Conservation (phyloP, 2,113 vertebrate species). For the Pandion haliaetus region DNA sequence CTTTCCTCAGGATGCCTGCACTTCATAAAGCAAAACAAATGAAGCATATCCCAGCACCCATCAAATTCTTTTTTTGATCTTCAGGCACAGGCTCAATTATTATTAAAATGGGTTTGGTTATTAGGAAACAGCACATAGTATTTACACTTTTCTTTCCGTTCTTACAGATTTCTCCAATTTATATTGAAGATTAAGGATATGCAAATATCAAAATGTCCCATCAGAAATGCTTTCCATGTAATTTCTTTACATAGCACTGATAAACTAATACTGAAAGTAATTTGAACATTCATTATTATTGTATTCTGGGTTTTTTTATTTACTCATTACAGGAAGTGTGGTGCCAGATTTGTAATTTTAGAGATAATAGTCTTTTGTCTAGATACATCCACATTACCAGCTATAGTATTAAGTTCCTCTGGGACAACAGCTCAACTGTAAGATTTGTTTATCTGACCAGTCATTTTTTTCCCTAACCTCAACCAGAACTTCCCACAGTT, state of each 20-base stretch:
- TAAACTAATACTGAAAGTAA: neutral
- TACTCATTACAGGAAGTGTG: neutral
- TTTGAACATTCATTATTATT: neutral
- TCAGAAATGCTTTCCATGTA: neutral
- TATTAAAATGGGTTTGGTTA: neutral
- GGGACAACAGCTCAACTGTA: neutral
- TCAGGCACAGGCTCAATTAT: neutral
- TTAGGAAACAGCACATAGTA: neutral
- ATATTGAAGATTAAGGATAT: neutral
- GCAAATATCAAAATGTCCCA: neutral
- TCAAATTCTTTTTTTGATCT: neutral
- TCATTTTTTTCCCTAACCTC: neutral
- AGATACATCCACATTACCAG: neutral
- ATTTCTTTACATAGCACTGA: neutral
- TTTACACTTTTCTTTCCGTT: neutral
- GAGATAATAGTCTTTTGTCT: neutral
- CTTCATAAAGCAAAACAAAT: neutral
- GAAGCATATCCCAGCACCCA: neutral
- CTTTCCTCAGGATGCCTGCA: neutral
- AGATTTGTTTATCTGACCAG: neutral
- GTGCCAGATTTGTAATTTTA: neutral
- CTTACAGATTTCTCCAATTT: neutral
- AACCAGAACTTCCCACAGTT: neutral
- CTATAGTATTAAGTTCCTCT: neutral
- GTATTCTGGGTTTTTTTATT: neutral